A percentile compares a stretch with the other conserved stretches of the same genome.
Evolutionary conservation across 2,888 invertebrate species (phyloP).

Genomic region (Unio delphinus): DNA sequence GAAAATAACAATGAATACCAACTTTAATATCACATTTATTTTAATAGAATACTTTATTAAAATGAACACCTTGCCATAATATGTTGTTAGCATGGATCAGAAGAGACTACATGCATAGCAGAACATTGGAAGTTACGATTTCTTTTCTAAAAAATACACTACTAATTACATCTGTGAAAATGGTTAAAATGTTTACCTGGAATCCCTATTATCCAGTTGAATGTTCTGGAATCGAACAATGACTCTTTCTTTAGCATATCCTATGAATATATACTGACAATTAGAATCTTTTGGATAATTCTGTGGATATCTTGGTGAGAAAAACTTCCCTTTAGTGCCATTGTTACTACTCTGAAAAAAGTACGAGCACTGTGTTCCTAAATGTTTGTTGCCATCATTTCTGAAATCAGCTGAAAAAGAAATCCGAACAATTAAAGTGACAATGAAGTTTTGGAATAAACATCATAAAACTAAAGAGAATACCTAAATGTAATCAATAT

Average conservation of each 20-base stretch:
- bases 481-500: no score
- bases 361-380: constrained; percentile 62
- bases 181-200: constrained; percentile 18
- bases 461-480: background rate
- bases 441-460: constrained; percentile 9
- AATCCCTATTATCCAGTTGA: constrained; percentile 54
- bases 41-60: no score
- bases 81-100: no score
- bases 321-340: constrained; percentile 61
- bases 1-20: no score
- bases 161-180: no score
- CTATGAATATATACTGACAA: constrained; percentile 71
- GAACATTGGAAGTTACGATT: no score
- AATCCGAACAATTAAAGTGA: constrained; percentile 6
- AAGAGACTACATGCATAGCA: no score
- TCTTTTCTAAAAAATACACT: no score
- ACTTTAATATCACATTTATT: no score
- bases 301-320: constrained; percentile 69
- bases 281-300: constrained; percentile 68
- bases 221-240: constrained; percentile 65
- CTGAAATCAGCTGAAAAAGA: constrained; percentile 57
- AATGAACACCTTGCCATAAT: no score
- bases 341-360: constrained; percentile 56
- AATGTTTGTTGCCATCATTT: constrained; percentile 51
- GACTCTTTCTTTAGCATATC: constrained; percentile 64